These are phyloP conservation scores for Cyanoderma ruficeps DNA, from an alignment of 2,113 vertebrate genomes.

Conservation along the genomic window DNA sequence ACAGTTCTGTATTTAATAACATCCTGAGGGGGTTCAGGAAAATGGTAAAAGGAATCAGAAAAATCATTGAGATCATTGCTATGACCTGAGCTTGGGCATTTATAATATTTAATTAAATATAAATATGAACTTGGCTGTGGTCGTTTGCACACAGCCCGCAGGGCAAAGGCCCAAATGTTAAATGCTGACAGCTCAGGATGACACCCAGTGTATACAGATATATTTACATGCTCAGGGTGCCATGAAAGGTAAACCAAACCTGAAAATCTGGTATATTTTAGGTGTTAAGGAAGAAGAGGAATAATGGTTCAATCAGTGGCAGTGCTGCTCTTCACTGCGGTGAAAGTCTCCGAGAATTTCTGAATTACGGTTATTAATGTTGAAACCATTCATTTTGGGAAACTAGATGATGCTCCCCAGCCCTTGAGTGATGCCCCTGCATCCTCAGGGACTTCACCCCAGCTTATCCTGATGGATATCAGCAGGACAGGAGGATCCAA, in stretches of 20 bases:
- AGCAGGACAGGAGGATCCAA: background rate
- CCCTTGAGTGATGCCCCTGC: background rate
- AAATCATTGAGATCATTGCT: background rate
- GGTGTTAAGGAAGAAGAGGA: background rate
- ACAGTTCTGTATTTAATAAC: background rate
- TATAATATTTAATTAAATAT: background rate
- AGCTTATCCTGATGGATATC: background rate
- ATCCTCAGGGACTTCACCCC: background rate
- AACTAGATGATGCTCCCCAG: background rate
- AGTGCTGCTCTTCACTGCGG: background rate
- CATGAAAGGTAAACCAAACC: background rate
- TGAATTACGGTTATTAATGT: background rate
- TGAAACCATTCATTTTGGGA: background rate
- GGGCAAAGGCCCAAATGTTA: background rate
- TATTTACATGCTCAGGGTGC: accelerated
- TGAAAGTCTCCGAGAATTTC: background rate
- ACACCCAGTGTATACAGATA: background rate
- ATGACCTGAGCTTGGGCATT: background rate
- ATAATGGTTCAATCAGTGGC: background rate
- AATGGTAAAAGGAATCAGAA: background rate
- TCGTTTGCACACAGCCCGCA: background rate
- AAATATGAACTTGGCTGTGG: background rate
- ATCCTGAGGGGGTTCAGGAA: background rate
- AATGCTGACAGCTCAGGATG: background rate
- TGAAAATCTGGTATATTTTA: background rate